Evolutionary conservation across 2,888 invertebrate genomes (phyloP), one percentile per base, ranked within the genome.

Genomic region (Teinopalpus imperialis): DNA sequence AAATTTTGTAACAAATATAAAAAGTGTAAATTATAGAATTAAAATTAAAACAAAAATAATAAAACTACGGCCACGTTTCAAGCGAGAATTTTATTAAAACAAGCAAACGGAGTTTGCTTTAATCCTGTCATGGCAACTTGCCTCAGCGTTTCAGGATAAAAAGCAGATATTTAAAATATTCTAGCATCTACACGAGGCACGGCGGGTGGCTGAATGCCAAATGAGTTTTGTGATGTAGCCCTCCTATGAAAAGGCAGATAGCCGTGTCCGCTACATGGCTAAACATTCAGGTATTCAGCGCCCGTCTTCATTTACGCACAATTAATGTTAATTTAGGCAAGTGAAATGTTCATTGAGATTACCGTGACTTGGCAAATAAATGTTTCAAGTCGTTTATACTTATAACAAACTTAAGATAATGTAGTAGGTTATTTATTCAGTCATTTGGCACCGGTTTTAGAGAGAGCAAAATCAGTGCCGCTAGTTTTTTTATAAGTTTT

Each of bases 141-240:
- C 63, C 62, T 58, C 46, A 49, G 46, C 59, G 54, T 53, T 55
- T 54, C 52, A 49, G 50, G 50, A 49, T 51, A 50, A 53, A 54
- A 56, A 61, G 37, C 74, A 75, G 73, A 80, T 82, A 82, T 81
- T 85, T 83, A 76, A 78, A 82, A 80, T 73, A 70, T 72, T 69
- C 72, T 71, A 69, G 70, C 71, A 78, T 79, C 75, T 74, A 77
- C 74, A 72, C 79, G 68, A 69, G 67, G 73, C 75, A 73, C 74
- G 77, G 79, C 79, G 70, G 70, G 77, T 86, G 87, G 87, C 83
- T 76, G 83, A 74, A 83, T 86, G 86, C 87, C 86, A 87, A 87
- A 86, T 85, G 85, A 86, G 80, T 82, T 85, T 81, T 79, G 79
- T 79, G 79, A 85, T 81, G 78, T 69, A 80, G 79, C 73, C 77